A percentile compares a stretch with the other conserved stretches of the same genome.
phyloP scores from a whole-genome alignment of 2,888 invertebrate species.

The Encarsia formosa region DNA sequence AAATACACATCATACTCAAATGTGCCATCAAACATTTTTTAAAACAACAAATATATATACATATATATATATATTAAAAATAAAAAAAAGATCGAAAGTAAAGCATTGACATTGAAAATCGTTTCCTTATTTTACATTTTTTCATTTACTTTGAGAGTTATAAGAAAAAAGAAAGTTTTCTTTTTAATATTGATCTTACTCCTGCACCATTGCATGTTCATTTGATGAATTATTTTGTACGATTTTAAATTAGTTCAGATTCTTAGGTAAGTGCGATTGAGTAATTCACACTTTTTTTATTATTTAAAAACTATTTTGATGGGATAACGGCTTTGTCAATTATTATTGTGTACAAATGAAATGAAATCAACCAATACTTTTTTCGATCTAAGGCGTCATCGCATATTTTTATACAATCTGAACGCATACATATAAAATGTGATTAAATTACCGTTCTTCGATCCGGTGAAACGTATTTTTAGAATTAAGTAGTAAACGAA shows the following conservation, averaged over 20 bases:
- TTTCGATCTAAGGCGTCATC: too few species aligned
- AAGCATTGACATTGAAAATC: slow-evolving; percentile 7
- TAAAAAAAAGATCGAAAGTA: slow-evolving; percentile 10
- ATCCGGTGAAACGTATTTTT: too few species aligned
- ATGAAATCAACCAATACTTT: too few species aligned
- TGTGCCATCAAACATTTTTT: slow-evolving; percentile 26
- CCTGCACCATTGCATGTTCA: slow-evolving; percentile 23
- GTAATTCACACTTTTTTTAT: slow-evolving; percentile 4
- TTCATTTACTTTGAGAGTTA: slow-evolving; percentile 1
- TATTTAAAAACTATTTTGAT: background rate
- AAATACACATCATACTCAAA: slow-evolving; percentile 20
- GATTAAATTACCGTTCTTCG: too few species aligned
- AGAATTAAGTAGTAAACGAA: too few species aligned
- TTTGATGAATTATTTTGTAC: slow-evolving; percentile 3
- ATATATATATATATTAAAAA: slow-evolving; percentile 7
- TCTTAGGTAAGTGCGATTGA: slow-evolving; percentile 24
- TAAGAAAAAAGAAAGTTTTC: slow-evolving; percentile 5
- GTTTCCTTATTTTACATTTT: background rate
- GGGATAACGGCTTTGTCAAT: too few species aligned
- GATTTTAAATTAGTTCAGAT: slow-evolving; percentile 18
- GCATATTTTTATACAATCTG: too few species aligned
- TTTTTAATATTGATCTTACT: slow-evolving; percentile 11
- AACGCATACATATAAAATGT: too few species aligned
- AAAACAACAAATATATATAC: too few species aligned
- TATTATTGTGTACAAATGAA: too few species aligned